Base-by-base conservation (phyloP, 35 echinoderm and acorn worm species). In the Heliocidaris tuberculata region DNA sequence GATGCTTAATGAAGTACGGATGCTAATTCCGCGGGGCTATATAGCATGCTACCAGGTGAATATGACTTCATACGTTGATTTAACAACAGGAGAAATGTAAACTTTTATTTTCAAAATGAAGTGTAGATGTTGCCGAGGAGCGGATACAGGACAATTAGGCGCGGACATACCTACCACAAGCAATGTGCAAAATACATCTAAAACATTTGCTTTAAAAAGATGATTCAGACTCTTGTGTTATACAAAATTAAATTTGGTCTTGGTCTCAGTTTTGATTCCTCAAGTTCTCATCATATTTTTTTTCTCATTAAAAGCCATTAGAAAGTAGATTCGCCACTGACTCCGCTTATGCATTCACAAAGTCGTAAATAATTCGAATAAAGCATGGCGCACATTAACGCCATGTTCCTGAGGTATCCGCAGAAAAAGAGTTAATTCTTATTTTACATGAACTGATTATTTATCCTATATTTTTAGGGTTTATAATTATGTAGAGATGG, bases 1-100 rank as follows among this genome's bases (percentile, higher is more conserved):
- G 87, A 89, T 89, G 31, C 87, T 89, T 47, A 32, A 32, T 32
- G 24, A 89, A 48, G 87, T 89, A 89, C 31, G 65, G 65, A 78
- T 78, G 21, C 21, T 78, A 78, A 78, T 78, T 78, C 65, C 65
- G 65, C 65, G 27, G 65, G 65, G 21, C 65, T 78, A 21, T 78
- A 21, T 2, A 78, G 6, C 65, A 24, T 78, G 65, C 65, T 78
- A 78, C 24, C 8, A 78, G 65, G 65, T 78, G 27, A 78, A 78
- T 78, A 78, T 78, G 65, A 78, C 65, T 78, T n/a, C 65, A 27
- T 78, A 27, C 65, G 65, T 78, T 78, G 65, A n/a, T 78, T 78
- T 78, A n/a, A 78, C 6, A 78, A 78, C 27, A 78, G 27, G 65
- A 78, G 65, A 27, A 78, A 78, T 27, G 27, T 78, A 19, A 78